Base-by-base conservation (phyloP, 2,113 vertebrate species). In the Stomatorhinus ivindoensis region DNA sequence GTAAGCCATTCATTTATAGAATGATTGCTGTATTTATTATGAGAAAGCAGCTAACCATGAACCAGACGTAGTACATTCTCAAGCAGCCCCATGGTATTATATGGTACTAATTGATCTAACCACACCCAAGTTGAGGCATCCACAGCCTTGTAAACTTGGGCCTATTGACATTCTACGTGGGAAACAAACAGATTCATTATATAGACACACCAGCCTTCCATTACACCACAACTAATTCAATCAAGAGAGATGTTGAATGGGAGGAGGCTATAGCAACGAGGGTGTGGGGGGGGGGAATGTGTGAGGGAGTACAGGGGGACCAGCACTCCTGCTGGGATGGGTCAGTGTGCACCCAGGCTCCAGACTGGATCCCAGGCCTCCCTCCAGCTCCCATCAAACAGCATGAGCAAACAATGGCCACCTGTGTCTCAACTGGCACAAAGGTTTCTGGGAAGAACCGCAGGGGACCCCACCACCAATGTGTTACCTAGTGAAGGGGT, bases 391-490 rank as follows among this genome's bases (percentile, higher is more conserved):
- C 91, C 90, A 65, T 93, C 94, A 94, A 91, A 89, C 51, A 89
- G 86, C 39, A 82, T 88, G 86, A 90, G 91, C 92, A 90, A 95
- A 96, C 96, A 96, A 95, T 95, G 93, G 93, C 92, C 93, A 95
- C 94, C 95, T 95, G 95, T 95, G 95, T 95, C 95, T 93, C 94
- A 94, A 95, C 92, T 94, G 93, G 92, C 91, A 92, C 93, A 90
- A 91, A 69, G 89, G 90, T 91, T 92, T 92, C 93, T 89, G 88
- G 91, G 86, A 91, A 90, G 87, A 82, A 91, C 89, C 88, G 61
- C 50, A 11, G 89, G 86, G 90, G 89, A 91, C n/a, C 42, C 42
- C 39, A 47, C 8, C 80, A 83, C 31, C 35, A 42, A 48, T 6
- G n/a, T 48, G 83, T 86, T 86, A 48, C 44, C 83, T 50, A 86